Evolutionary conservation across 92 coral and sea anemone genomes (phyloP).

Genomic region (Porites divaricata): DNA sequence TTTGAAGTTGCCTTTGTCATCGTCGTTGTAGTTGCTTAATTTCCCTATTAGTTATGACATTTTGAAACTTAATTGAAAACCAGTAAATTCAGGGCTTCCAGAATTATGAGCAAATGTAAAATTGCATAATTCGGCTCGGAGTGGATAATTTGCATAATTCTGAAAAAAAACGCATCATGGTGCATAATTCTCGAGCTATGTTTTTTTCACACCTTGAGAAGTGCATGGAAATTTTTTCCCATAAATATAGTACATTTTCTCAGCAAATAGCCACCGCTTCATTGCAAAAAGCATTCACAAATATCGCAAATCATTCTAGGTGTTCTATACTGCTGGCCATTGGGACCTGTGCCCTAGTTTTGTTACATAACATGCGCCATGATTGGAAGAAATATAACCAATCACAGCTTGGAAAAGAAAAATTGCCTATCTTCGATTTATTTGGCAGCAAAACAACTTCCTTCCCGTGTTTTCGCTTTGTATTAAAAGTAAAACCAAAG

Average conservation of each 20-base stretch:
- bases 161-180: constrained; percentile 23
- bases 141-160: constrained; percentile 28
- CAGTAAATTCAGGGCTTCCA: background rate
- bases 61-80: too few relatives aligned
- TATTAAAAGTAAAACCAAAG: constrained; percentile 3
- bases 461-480: constrained; percentile 11
- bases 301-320: background rate
- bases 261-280: constrained; percentile 8
- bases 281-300: constrained; percentile 2
- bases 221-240: constrained; percentile 15
- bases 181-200: constrained; percentile 20
- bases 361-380: constrained; percentile 16
- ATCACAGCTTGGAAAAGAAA: constrained; percentile 8
- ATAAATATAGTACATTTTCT: constrained; percentile 6
- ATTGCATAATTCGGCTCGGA: constrained; percentile 27
- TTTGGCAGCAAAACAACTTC: constrained; percentile 10
- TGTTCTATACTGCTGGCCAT: constrained; percentile 18
- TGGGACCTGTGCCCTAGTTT: constrained; percentile 18
- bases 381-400: constrained; percentile 15
- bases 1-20: too few relatives aligned
- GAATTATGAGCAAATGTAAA: constrained; percentile 1
- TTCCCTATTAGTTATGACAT: too few relatives aligned
- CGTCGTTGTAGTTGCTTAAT: too few relatives aligned
- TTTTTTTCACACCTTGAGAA: constrained; percentile 12
- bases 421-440: background rate